Base-by-base conservation (phyloP, 2,797 vertebrate genomes). In the Pipistrellus kuhlii region DNA sequence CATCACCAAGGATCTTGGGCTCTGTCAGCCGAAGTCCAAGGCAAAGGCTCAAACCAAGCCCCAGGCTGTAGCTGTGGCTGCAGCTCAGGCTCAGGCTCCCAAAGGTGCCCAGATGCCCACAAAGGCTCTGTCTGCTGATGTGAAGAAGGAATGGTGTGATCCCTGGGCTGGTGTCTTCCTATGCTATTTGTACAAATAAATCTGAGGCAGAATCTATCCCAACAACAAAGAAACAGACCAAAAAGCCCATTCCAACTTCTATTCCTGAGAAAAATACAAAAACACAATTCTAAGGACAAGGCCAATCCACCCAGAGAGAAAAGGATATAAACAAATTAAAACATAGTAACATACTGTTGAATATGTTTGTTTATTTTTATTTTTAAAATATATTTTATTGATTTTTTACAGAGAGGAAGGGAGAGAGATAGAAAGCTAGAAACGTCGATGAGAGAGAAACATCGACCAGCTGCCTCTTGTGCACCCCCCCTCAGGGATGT, bases 261-360 rank as follows among this genome's bases (percentile, higher is more conserved):
- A 20, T 57, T 94, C 46, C 48, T 88, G 30, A 85, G 72, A 90
- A 80, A 90, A 80, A 38, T 35, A 55, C 71, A 66, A 71, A 85
- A 64, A 35, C 20, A 1, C 3, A 41, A 32, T 32, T 59, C 23
- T 85, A 27, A 72, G 38, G 32, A 53, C 41, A 71, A 83, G 15
- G 23, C 75, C 62, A 48, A 10, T 57, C 71, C 81, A 59, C 77
- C 73, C 68, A 46, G 53, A 94, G 86, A 78, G 68, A 91, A 91
- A 72, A 94, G 92, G 81, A 95, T 77, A 85, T 85, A 87, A 95
- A 89, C 69, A 89, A 86, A 90, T 27, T 11, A 59, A 92, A 82
- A 71, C 90, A 95, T 75, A 88, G 38, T 64, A 62, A 51, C 41
- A 30, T 59, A 30, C 85, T 68, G 18, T 90, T 68, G 48, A 73